These are phyloP conservation scores for Alectura lathami DNA, from an alignment of 2,113 vertebrate species.

Conservation along the genomic window DNA sequence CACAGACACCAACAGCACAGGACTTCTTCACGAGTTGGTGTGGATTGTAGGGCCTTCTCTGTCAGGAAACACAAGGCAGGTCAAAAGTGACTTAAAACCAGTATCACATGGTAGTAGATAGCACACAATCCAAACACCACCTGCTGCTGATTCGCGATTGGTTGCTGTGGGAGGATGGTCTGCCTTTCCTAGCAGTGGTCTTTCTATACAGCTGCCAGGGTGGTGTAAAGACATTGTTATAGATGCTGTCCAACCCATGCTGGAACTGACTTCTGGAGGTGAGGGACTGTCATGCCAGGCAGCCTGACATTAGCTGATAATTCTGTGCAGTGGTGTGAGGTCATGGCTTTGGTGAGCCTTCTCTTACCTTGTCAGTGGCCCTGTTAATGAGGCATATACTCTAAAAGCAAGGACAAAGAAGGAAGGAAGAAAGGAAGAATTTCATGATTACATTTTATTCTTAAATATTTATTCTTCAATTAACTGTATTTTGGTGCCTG, in stretches of 20 bases:
- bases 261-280: neutral
- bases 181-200: neutral
- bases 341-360: neutral
- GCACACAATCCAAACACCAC: neutral
- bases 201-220: neutral
- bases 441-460: neutral
- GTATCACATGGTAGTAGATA: neutral
- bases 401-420: neutral
- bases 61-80: neutral
- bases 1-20: neutral
- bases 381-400: neutral
- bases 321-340: neutral
- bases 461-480: neutral
- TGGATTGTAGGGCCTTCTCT: neutral
- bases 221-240: neutral
- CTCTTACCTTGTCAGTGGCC: neutral
- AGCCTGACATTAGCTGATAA: fast-evolving
- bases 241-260: neutral
- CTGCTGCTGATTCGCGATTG: neutral
- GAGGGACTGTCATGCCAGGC: fast-evolving
- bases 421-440: neutral
- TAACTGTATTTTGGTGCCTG: neutral
- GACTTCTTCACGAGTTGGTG: neutral
- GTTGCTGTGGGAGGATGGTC: neutral
- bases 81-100: neutral